Evolutionary conservation across 2,888 invertebrate genomes (phyloP).

Genomic region (Eugnorisma glareosa): DNA sequence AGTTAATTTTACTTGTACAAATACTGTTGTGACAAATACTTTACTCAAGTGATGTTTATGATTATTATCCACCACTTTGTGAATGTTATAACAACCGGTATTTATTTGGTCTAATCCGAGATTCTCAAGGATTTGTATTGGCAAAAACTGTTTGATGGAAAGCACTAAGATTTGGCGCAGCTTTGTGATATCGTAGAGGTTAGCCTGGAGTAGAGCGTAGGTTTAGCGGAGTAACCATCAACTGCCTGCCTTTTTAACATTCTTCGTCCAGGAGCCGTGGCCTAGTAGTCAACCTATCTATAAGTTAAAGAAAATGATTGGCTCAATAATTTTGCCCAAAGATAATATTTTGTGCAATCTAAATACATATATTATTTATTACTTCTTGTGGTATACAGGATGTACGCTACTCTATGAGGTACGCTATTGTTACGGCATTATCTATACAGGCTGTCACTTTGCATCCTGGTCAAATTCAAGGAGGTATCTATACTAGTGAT

Average conservation of each 20-base stretch:
- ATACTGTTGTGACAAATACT: neutral
- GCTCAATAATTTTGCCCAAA: neutral
- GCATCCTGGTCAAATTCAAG: no score
- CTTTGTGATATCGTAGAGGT: neutral
- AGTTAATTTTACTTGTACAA: no score
- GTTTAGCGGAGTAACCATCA: neutral
- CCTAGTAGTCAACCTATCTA: neutral
- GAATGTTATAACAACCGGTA: neutral
- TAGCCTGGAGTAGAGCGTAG: neutral
- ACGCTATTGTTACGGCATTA: slow-evolving; percentile 25
- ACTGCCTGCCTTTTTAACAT: neutral
- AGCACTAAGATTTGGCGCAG: neutral
- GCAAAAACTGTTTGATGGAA: neutral
- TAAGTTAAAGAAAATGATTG: slow-evolving; percentile 5
- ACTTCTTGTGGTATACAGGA: neutral
- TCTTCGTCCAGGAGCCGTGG: neutral
- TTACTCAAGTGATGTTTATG: neutral
- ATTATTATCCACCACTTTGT: neutral
- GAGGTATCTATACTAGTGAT: no score
- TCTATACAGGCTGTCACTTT: no score
- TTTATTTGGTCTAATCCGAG: neutral
- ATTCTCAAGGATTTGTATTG: neutral
- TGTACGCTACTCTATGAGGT: no score
- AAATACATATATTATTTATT: slow-evolving; percentile 30
- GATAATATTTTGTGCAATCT: slow-evolving; percentile 22